Evolutionary conservation across 2,888 invertebrate genomes (phyloP), one percentile per base, ranked within the genome.

Genomic region (Phlogophora meticulosa): DNA sequence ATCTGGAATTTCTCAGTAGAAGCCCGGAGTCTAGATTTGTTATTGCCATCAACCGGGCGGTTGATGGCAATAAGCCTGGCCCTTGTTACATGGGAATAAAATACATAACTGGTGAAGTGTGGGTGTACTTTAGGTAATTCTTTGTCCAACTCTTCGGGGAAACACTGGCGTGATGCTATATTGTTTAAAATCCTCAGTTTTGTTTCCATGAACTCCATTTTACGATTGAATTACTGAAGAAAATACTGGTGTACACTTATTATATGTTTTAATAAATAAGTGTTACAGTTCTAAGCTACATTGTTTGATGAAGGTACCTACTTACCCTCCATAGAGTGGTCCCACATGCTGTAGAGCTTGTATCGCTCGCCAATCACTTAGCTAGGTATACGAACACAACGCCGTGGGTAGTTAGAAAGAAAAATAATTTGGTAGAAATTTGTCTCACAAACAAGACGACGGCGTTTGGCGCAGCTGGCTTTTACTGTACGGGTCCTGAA

Each of bases 291-390:
- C 28, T 17, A 7, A 17, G 17, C n/a, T 22, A 52, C 36, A 45
- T 13, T 67, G 36, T 67, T 53, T n/a, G n/a, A n/a, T n/a, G n/a
- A 28, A 17, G 17, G 11, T 57, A 24, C 13, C 24, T 57, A 34
- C 34, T 69, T 58, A 24, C 4, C 3, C 34, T 34, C 22, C 3
- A 66, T 10, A n/a, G 1, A 17, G 17, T 32, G 3, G 22, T 48
- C 48, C 40, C 22, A 48, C 17, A 38, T 22, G 36, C 4, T 46
- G 46, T 11, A 20, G 7, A 48, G 22, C 40, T 40, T 46, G 38
- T 63, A 32, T 53, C 43, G 38, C 13, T 51, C 38, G 49, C 73
- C 69, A 69, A 69, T 69, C 53, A 69, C 69, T 72, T 64, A 72
- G 15, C 15, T 36, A 53, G n/a, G n/a, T n/a, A n/a, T n/a, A n/a